Evolutionary conservation across 1,140 invertebrate species (phyloP), one percentile per base, ranked within the genome.

Genomic region (Diorhabda sublineata): DNA sequence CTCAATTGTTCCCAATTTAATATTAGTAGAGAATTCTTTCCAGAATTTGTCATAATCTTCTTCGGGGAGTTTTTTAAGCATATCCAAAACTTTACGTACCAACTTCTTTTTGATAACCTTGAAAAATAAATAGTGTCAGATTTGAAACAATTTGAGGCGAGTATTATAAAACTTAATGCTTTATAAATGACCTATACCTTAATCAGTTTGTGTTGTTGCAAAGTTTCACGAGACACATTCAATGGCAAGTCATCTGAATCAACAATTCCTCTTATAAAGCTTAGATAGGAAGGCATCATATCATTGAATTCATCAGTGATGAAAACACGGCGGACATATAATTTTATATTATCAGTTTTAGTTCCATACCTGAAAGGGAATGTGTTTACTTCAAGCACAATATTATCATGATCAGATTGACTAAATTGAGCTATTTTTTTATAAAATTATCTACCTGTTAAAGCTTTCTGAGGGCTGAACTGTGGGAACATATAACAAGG

Each of bases 221-320:
- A 86, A 47, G 94, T 99, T 85, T 99, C 98, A 74, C 98, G 89
- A 1, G 95, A 98, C 9, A 99, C 98, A 82, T 99, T 99, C 64
- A 99, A 84, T 3, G 98, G 98, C 67, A 99, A 84, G 85, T 99
- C 98, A 83, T 99, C 98, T n/a, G 95, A 98, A 83, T 99, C 98
- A 43, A 99, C 98, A 70, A 99, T 92, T 77, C 98, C 98, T 73
- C 92, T 89, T 64, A 98, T 88, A 80, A 99, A 99, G 62, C 86
- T 91, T 69, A 99, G 85, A 80, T 99, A 99, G 81, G 96, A 98
- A 62, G 98, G 98, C 91, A 99, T 95, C 91, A 99, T 96, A 78
- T 99, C 98, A 79, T 96, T 96, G 84, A 99, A 99, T 84, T 99
- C 96, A 77, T 99, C 98, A 9, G 97, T 99, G 81, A 99, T 99